Percentiles rank a stretch among this genome's conserved stretches.
Conservation (phyloP, 2,113 vertebrate species). For the Malurus cyaneus region DNA sequence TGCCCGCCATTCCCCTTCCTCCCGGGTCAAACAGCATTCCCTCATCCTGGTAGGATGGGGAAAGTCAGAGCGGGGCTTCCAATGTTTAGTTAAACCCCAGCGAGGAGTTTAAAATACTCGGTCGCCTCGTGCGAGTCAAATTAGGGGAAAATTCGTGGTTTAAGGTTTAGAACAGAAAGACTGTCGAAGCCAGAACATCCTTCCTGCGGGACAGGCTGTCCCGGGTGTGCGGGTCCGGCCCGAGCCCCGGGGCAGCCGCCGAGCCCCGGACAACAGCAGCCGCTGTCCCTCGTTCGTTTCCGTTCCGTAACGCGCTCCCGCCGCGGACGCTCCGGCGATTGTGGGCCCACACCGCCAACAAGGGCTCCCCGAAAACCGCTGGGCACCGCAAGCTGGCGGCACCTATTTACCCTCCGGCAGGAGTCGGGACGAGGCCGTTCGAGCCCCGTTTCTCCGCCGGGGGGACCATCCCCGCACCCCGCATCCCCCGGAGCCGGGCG, state of each 20-base stretch:
- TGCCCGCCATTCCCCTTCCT: not conserved
- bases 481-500: not conserved
- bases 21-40: not conserved
- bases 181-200: not conserved
- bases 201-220: not conserved
- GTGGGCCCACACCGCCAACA: not conserved
- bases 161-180: not conserved
- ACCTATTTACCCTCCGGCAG: rapidly evolving
- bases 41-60: not conserved
- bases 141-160: rapidly evolving
- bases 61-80: not conserved
- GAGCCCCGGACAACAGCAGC: not conserved
- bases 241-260: not conserved
- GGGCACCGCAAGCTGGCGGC: not conserved
- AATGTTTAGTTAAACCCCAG: not conserved
- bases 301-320: not conserved
- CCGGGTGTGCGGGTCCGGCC: not conserved
- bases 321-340: not conserved
- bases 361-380: not conserved
- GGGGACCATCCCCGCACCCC: not conserved
- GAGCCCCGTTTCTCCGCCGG: not conserved
- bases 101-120: not conserved
- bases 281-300: not conserved
- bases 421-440: not conserved
- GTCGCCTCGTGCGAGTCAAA: not conserved